Conservation (phyloP, 1,140 invertebrate species). For the Coelopa frigida region DNA sequence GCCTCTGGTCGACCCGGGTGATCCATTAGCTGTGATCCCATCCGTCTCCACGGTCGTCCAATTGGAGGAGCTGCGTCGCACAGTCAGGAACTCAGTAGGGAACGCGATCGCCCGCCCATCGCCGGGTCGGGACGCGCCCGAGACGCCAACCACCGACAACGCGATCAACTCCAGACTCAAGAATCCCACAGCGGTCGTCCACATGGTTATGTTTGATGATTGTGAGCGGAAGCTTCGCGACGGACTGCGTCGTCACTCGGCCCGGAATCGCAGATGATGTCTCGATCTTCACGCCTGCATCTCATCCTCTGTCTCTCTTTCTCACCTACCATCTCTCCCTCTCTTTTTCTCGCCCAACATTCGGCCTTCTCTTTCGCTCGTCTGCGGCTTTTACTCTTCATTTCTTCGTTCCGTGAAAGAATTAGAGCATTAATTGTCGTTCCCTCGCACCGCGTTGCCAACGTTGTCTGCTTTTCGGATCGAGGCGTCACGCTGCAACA, state of each 20-base stretch:
- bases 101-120: conserved; percentile 8
- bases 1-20: no score
- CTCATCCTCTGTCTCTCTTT: background rate
- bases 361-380: background rate
- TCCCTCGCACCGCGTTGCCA: conserved; percentile 10
- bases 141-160: no score
- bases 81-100: conserved; percentile 28
- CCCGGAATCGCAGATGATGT: conserved; percentile 1
- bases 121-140: conserved; percentile 14
- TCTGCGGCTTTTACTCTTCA: background rate
- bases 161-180: no score
- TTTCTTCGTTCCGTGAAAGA: conserved; percentile 20
- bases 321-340: conserved; percentile 4
- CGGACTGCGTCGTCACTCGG: background rate
- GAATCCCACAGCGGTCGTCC: no score
- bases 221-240: no score
- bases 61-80: background rate
- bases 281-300: background rate
- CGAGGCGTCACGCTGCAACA: no score
- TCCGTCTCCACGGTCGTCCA: conserved; percentile 17
- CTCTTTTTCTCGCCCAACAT: background rate
- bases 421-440: conserved; percentile 44
- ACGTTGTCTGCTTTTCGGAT: no score
- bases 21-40: conserved; percentile 10
- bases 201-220: no score